phyloP scores from a whole-genome alignment of 2,113 vertebrate genomes.

The Laticauda laticaudata region DNA sequence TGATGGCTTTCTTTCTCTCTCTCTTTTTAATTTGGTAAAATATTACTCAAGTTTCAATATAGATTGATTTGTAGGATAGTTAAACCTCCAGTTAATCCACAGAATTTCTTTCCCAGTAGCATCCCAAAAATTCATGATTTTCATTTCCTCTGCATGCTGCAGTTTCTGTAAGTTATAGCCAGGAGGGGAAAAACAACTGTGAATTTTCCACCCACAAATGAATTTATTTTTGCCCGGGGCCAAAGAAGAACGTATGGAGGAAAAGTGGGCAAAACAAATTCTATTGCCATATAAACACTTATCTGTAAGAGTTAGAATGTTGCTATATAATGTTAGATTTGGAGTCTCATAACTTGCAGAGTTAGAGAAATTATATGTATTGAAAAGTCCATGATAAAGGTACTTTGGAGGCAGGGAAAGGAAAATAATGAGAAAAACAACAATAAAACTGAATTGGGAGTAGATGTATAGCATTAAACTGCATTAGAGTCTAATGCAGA shows the following conservation, averaged over 20 bases:
- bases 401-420: background rate
- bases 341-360: background rate
- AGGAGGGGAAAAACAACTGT: background rate
- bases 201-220: background rate
- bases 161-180: background rate
- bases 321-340: background rate
- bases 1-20: background rate
- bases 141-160: background rate
- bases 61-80: background rate
- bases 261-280: background rate
- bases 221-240: background rate
- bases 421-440: background rate
- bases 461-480: background rate
- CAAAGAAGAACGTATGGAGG: background rate
- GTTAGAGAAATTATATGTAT: background rate
- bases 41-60: background rate
- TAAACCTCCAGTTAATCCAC: background rate
- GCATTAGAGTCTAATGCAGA: background rate
- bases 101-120: background rate
- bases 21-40: background rate
- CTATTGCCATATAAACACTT: background rate
- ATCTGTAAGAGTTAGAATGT: background rate
- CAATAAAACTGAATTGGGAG: background rate
- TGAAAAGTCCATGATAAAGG: background rate
- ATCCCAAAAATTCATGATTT: background rate